Percentiles rank a stretch among this genome's conserved stretches.
These are phyloP conservation scores for Metaphire vulgaris DNA, from an alignment of 1,140 invertebrate species.

Conservation along the genomic window DNA sequence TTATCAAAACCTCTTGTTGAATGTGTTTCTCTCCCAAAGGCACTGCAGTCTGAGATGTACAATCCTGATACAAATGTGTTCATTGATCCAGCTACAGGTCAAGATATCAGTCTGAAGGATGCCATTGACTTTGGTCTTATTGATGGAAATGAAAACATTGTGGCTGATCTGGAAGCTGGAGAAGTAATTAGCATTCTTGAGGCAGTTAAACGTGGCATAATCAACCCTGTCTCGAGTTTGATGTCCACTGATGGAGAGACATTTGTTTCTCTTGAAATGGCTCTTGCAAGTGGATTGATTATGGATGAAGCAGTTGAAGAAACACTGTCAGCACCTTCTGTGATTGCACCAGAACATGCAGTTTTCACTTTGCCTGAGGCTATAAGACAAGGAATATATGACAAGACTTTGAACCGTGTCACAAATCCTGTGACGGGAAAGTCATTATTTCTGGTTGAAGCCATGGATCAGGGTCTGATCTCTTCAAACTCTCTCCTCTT, in stretches of 20 bases:
- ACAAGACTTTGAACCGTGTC: not conserved
- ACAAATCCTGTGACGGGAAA: not conserved
- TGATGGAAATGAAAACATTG: constrained; percentile 56
- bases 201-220: constrained; percentile 67
- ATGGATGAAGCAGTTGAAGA: constrained; percentile 1
- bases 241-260: constrained; percentile 42
- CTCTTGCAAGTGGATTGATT: constrained; percentile 11
- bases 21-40: constrained; percentile 4
- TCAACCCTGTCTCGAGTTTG: constrained; percentile 66
- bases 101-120: constrained; percentile 37
- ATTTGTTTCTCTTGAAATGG: constrained; percentile 5
- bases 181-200: constrained; percentile 78
- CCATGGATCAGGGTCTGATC: not conserved
- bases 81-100: constrained; percentile 27
- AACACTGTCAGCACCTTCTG: not conserved
- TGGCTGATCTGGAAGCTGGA: constrained; percentile 70
- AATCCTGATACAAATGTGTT: constrained; percentile 11
- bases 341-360: not conserved
- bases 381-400: not conserved
- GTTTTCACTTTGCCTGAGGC: not conserved
- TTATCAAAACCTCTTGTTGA: too few relatives aligned
- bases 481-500: not conserved
- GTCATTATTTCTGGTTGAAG: not conserved
- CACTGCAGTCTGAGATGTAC: constrained; percentile 12
- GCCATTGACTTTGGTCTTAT: constrained; percentile 38